Evolutionary conservation across 2,888 invertebrate species (phyloP).

Genomic region (Brachylomia viminalis): DNA sequence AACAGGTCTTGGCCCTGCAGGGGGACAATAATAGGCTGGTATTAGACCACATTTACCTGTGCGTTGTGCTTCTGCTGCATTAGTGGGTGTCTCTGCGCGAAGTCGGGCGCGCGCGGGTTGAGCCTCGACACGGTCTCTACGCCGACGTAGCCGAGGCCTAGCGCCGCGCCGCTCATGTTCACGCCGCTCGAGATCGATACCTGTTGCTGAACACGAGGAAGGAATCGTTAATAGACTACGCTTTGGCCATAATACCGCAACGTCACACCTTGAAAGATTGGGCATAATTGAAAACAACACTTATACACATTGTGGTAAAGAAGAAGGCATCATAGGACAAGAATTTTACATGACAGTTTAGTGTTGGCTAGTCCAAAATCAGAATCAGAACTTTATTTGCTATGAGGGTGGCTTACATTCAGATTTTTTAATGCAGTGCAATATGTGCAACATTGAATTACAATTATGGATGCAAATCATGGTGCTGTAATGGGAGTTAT

Average conservation of each 20-base stretch:
- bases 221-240: not conserved
- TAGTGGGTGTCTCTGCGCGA: constrained; percentile 85
- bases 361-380: too few relatives aligned
- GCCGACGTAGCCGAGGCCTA: constrained; percentile 76
- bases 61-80: constrained; percentile 81
- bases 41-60: constrained; percentile 75
- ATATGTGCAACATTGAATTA: too few relatives aligned
- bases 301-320: not conserved
- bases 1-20: not conserved
- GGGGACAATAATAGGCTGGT: too few relatives aligned
- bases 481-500: too few relatives aligned
- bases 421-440: too few relatives aligned
- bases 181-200: constrained; percentile 78
- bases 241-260: not conserved
- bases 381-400: too few relatives aligned
- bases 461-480: too few relatives aligned
- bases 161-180: constrained; percentile 59
- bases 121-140: constrained; percentile 86
- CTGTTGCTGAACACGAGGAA: constrained; percentile 67
- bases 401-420: too few relatives aligned
- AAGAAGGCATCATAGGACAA: not conserved
- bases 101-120: constrained; percentile 89
- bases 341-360: not conserved
- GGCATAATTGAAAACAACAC: not conserved
- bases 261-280: not conserved